Evolutionary conservation across 2,888 invertebrate species (phyloP).

Genomic region (Brachynemurus nebulosus): DNA sequence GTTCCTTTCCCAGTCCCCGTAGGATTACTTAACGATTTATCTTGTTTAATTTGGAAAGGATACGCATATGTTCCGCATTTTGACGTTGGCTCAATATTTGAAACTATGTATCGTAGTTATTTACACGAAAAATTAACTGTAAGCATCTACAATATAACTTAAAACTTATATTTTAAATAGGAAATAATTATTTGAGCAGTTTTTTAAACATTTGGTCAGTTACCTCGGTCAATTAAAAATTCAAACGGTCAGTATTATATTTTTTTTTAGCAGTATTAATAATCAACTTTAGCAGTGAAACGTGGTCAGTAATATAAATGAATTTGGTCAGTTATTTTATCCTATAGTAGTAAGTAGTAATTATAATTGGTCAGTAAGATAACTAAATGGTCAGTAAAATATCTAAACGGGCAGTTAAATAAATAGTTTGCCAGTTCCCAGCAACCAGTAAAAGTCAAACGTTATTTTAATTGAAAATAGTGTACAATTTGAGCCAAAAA

Average conservation of each 20-base stretch:
- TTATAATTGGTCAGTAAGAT: too few relatives aligned
- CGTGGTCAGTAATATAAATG: too few relatives aligned
- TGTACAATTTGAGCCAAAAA: too few relatives aligned
- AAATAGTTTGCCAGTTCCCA: too few relatives aligned
- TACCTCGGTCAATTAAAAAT: background rate
- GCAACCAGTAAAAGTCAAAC: too few relatives aligned
- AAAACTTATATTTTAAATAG: conserved; percentile 39
- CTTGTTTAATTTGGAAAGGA: conserved; percentile 66
- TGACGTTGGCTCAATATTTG: conserved; percentile 74
- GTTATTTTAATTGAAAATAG: too few relatives aligned
- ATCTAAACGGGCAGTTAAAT: too few relatives aligned
- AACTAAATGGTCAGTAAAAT: too few relatives aligned
- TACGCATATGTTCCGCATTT: conserved; percentile 75
- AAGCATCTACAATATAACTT: conserved; percentile 72
- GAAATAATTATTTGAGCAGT: background rate
- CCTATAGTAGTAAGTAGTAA: too few relatives aligned
- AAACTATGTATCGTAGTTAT: conserved; percentile 56
- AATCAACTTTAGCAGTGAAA: too few relatives aligned
- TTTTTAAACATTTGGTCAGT: background rate
- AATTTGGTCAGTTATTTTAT: too few relatives aligned
- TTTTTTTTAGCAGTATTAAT: too few relatives aligned
- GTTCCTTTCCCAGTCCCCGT: conserved; percentile 76
- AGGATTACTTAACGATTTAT: conserved; percentile 68
- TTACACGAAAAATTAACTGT: conserved; percentile 57
- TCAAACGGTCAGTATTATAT: background rate